These are phyloP conservation scores for Aix galericulata DNA, from an alignment of 2,113 vertebrate species.

Conservation along the genomic window DNA sequence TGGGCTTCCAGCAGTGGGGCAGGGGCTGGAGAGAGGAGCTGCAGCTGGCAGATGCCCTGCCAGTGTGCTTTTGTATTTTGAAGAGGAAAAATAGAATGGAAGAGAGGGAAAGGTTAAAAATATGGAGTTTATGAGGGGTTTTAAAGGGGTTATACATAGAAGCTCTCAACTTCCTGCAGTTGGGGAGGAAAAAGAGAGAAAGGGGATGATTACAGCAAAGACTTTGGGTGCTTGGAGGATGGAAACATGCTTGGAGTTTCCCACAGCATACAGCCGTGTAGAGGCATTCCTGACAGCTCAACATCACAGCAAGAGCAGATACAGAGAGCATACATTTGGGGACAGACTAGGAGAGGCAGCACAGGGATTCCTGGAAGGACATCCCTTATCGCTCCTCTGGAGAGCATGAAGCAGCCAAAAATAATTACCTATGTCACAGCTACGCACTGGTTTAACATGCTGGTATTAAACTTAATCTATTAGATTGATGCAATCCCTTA, in stretches of 20 bases:
- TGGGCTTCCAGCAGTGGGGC: neutral
- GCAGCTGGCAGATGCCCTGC: neutral
- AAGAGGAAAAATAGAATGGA: neutral
- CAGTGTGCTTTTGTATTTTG: neutral
- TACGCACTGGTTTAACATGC: neutral
- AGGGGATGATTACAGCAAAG: neutral
- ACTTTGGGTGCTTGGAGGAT: neutral
- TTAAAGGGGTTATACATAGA: neutral
- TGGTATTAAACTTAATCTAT: slow-evolving; percentile 11
- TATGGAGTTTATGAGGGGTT: neutral
- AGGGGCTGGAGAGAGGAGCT: neutral
- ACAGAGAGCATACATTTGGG: neutral
- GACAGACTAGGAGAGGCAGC: neutral
- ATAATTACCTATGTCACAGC: neutral
- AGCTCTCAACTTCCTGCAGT: neutral
- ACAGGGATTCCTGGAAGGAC: neutral
- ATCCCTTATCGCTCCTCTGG: neutral
- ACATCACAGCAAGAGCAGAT: neutral
- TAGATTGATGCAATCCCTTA: neutral
- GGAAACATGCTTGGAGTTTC: neutral
- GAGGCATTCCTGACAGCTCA: neutral
- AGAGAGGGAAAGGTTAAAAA: neutral
- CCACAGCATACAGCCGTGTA: neutral
- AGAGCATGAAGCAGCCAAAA: neutral
- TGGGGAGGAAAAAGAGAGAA: neutral